A percentile compares a stretch with the other conserved stretches of the same genome.
Evolutionary conservation across 2,113 vertebrate species (phyloP).

Genomic region (Actinemys pallida): DNA sequence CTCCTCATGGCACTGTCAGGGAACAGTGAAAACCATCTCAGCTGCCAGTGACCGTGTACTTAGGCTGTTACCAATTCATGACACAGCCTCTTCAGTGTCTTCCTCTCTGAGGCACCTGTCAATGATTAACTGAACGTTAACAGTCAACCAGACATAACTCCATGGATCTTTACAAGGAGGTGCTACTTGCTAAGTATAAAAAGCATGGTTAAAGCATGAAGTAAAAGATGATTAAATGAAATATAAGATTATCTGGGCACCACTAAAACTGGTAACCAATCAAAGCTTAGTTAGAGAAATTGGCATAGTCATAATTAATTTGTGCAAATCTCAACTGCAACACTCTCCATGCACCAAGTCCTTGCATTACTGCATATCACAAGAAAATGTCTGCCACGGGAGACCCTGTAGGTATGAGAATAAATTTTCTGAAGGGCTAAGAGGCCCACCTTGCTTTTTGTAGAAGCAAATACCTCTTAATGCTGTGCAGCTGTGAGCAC

Average conservation of each 20-base stretch:
- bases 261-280: not conserved
- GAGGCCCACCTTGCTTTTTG: not conserved
- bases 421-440: not conserved
- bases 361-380: not conserved
- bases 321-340: not conserved
- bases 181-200: not conserved
- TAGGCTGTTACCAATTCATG: not conserved
- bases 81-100: not conserved
- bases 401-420: not conserved
- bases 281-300: not conserved
- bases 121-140: not conserved
- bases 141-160: not conserved
- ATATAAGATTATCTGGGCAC: not conserved
- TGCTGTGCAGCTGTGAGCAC: not conserved
- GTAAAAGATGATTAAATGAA: conserved; percentile 13
- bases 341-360: not conserved
- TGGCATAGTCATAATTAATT: not conserved
- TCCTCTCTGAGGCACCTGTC: not conserved
- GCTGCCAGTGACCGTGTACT: not conserved
- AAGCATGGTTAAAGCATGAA: not conserved
- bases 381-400: not conserved
- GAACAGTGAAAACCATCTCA: not conserved
- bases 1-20: not conserved
- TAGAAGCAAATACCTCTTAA: not conserved
- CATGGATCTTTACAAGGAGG: not conserved